These are phyloP conservation scores for Petromus typicus DNA, from an alignment of 2,113 vertebrate genomes.

Conservation along the genomic window DNA sequence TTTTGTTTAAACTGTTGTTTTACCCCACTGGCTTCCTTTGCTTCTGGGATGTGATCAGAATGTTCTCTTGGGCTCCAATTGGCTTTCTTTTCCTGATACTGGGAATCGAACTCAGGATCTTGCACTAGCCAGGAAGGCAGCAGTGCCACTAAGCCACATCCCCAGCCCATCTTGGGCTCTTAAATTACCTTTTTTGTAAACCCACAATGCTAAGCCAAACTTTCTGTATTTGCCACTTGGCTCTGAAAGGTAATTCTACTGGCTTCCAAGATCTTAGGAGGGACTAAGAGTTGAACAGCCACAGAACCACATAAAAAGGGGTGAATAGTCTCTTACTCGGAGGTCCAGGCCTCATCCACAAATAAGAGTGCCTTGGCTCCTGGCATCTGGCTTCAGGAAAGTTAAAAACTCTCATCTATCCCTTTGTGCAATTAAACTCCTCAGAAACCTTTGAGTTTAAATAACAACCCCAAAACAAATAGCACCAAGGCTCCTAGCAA, in stretches of 20 bases:
- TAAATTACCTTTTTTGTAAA: neutral
- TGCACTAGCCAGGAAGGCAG: too few relatives aligned
- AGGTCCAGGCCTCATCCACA: neutral
- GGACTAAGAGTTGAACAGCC: neutral
- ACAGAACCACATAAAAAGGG: neutral
- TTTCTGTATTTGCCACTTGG: neutral
- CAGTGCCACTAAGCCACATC: too few relatives aligned
- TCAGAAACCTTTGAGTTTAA: constrained; percentile 15
- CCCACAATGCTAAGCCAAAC: neutral
- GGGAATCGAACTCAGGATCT: too few relatives aligned
- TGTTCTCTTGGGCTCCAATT: neutral
- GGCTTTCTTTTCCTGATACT: too few relatives aligned
- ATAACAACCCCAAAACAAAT: constrained; percentile 6
- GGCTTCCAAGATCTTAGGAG: neutral
- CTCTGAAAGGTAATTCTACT: neutral
- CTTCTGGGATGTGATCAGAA: neutral
- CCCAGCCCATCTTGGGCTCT: neutral
- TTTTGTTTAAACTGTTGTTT: neutral
- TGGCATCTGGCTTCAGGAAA: neutral
- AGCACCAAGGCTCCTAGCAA: neutral
- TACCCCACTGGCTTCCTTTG: neutral
- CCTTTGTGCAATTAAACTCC: neutral
- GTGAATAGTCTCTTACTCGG: neutral
- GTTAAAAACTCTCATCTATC: constrained; percentile 13
- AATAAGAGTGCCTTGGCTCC: neutral